Evolutionary conservation across 2,888 invertebrate genomes (phyloP).

Genomic region (Drosophila ochracea): DNA sequence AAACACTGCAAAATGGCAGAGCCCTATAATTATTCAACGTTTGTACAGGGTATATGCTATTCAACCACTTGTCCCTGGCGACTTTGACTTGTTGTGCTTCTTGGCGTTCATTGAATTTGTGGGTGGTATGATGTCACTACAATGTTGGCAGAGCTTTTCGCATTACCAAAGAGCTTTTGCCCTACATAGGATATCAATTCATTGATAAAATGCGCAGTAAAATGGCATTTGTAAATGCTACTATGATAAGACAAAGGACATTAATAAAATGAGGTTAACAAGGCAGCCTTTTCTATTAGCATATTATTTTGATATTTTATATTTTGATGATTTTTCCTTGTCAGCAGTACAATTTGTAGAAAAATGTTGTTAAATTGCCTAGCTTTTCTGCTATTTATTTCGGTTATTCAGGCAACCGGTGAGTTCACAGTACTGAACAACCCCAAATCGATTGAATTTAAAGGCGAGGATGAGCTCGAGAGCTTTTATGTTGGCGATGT

Average conservation of each 20-base stretch:
- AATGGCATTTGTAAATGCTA: conserved; percentile 9
- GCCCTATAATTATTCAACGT: neutral
- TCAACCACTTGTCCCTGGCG: neutral
- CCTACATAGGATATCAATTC: conserved; percentile 19
- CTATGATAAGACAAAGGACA: conserved; percentile 14
- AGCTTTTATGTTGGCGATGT: conserved; percentile 89
- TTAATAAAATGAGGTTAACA: conserved; percentile 2
- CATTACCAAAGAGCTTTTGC: conserved; percentile 51
- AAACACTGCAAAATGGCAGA: neutral
- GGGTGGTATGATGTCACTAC: conserved; percentile 59
- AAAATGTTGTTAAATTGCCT: conserved; percentile 73
- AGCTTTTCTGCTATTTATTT: conserved; percentile 65
- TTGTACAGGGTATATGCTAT: conserved; percentile 16
- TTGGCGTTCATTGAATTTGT: conserved; percentile 37
- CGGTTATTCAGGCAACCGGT: conserved; percentile 70
- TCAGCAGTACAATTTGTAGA: neutral
- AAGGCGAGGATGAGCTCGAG: conserved; percentile 87
- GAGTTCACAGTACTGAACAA: conserved; percentile 89
- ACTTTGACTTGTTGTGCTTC: conserved; percentile 50
- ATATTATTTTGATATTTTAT: neutral
- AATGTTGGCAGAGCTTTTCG: conserved; percentile 39
- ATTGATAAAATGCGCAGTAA: conserved; percentile 33
- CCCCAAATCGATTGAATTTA: conserved; percentile 89
- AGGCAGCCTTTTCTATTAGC: conserved; percentile 10
- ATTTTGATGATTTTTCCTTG: neutral